Evolutionary conservation across 2,888 invertebrate genomes (phyloP), one percentile per base, ranked within the genome.

Genomic region (Gryllus longicercus): DNA sequence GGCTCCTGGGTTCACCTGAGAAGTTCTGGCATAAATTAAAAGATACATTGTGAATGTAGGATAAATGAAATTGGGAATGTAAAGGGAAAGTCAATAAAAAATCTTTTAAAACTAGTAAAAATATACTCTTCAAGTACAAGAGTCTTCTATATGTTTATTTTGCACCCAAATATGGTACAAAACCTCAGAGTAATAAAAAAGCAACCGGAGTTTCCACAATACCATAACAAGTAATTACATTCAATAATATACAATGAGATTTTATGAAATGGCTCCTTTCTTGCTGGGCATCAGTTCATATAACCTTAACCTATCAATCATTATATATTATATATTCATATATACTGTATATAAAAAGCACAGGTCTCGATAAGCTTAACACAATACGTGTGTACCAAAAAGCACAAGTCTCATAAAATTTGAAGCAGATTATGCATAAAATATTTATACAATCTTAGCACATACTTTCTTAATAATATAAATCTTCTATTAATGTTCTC

Each of bases 201-300:
- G 82, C 82, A 82, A 82, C 82, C 81, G 81, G 81, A 81, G 81
- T 77, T 80, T 82, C 82, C 82, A 80, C 81, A 81, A 81, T 81
- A 81, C 81, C 81, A 80, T 82, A 80, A 80, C 78, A 81, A 63
- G 75, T 78, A 81, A 81, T 79, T 81, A 81, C 80, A 80, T 49
- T 80, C 63, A 63, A 63, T 80, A 51, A 79, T 74, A 63, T 77
- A 77, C 77, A 77, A 18, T 50, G 50, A 77, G 77, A 49, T 50
- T 50, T 77, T n/a, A 49, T n/a, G 21, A 75, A 23, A 75, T 75
- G 75, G 38, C 75, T 75, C 21, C 14, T 18, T 51, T 75, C 75
- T 80, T 80, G 75, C 51, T 76, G 78, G 50, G 74, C 21, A 51
- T 80, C 51, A 75, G 51, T 78, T 78, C 74, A 78, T 78, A 75